Percentiles rank a stretch among this genome's conserved stretches.
Evolutionary conservation across 2,888 invertebrate species (phyloP).

Genomic region (Caenorhabditis sp.): DNA sequence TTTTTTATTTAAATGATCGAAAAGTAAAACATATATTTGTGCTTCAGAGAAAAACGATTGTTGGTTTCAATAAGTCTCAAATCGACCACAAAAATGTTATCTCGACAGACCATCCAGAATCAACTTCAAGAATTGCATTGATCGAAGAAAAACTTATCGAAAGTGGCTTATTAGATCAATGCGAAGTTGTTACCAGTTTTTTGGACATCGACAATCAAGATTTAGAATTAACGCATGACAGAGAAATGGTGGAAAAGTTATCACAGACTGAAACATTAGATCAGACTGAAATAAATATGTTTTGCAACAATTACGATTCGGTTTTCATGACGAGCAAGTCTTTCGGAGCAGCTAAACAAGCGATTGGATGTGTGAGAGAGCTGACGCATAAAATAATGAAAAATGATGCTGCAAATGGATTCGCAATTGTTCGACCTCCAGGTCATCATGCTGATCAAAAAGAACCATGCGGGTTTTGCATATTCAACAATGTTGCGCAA

Average conservation of each 20-base stretch:
- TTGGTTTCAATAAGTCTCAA: slow-evolving; percentile 45
- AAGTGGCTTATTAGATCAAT: slow-evolving; percentile 34
- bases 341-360: slow-evolving; percentile 32
- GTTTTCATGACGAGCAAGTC: slow-evolving; percentile 36
- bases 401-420: slow-evolving; percentile 44
- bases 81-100: slow-evolving; percentile 36
- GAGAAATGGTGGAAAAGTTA: slow-evolving; percentile 21
- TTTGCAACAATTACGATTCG: slow-evolving; percentile 40
- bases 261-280: neutral
- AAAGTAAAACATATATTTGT: neutral
- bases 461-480: slow-evolving; percentile 83
- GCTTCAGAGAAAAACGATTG: slow-evolving; percentile 28
- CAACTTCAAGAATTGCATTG: slow-evolving; percentile 27
- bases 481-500: slow-evolving; percentile 95
- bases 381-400: slow-evolving; percentile 42
- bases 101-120: slow-evolving; percentile 46
- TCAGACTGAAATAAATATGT: slow-evolving; percentile 39
- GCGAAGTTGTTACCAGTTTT: slow-evolving; percentile 28
- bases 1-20: neutral
- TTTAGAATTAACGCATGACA: slow-evolving; percentile 32
- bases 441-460: slow-evolving; percentile 87
- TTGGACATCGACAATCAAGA: slow-evolving; percentile 37
- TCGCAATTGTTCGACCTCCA: slow-evolving; percentile 79
- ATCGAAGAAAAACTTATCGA: slow-evolving; percentile 33
- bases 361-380: slow-evolving; percentile 39